Base-by-base conservation (phyloP, 2,888 invertebrate species). In the Gnatocerus cornutus region DNA sequence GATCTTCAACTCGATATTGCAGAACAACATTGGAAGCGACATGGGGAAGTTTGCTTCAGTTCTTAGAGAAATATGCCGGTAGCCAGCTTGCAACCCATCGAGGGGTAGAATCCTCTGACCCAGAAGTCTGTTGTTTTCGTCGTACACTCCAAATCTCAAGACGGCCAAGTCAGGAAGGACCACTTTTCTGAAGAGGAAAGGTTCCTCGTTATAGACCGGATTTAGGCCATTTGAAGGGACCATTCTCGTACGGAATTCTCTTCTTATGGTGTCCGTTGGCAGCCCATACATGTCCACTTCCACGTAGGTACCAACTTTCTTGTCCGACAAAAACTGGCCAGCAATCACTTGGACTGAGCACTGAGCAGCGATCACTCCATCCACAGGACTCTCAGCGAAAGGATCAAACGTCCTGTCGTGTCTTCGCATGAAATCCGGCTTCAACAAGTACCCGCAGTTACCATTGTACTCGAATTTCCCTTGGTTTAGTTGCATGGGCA, bases 381-480 rank as follows among this genome's bases (percentile, higher is more conserved):
- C 99, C 0, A 99, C 99, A 0, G 99, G 98, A 56, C 98, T 96
- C 86, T 99, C 99, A 1, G 99, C 98, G 85, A 99, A 99, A 0
- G 99, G 99, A 86, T 99, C 99, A 85, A 99, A 99, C 79, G 93
- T 95, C 74, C 97, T 89, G 86, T 99, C 99, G 0, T 95, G 92
- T 62, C 99, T 89, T 55, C 99, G 88, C 98, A 99, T 99, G 88
- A 99, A 99, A 86, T 99, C 99, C 0, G 99, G 99, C 84, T 99
- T 99, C 71, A 99, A 87, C 33, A 99, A 88, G 86, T 98, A 99
- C 0, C 98, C 98, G 83, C 98, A 98, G 84, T 97, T 98, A 41
- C 98, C 98, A 85, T 99, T 99, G 87, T 99, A 99, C 85, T 99
- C 99, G 87, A 99, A 99, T 89, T 99, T 99, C 79, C 99, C 99